Evolutionary conservation across 2,113 vertebrate genomes (phyloP).

Genomic region (Mystacornis crossleyi): DNA sequence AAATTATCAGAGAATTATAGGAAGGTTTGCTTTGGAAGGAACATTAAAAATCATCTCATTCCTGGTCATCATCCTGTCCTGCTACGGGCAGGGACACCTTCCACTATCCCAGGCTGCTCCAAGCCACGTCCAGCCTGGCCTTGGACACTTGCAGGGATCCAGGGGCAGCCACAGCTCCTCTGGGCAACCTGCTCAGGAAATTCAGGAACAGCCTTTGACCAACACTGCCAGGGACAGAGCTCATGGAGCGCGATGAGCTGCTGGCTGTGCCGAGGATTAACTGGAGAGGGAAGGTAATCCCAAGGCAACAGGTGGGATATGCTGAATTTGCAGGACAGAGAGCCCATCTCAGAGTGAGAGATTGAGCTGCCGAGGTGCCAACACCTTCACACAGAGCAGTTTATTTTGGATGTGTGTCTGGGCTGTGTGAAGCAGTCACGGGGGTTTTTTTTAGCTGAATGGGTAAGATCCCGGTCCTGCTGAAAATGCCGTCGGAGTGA

Average conservation of each 20-base stretch:
- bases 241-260: background rate
- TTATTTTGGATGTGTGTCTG: background rate
- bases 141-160: background rate
- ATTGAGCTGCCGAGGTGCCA: background rate
- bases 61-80: background rate
- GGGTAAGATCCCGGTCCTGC: background rate
- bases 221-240: background rate
- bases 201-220: background rate
- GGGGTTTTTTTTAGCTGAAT: background rate
- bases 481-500: fast-evolving
- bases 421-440: background rate
- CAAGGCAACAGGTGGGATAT: background rate
- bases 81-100: background rate
- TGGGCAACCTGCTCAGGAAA: background rate
- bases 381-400: background rate
- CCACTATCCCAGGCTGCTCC: background rate
- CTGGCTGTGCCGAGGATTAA: background rate
- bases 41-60: background rate
- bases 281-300: background rate
- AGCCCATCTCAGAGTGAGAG: background rate
- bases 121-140: fast-evolving
- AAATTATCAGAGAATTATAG: background rate
- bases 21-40: background rate
- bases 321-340: background rate
- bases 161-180: background rate